Base-by-base conservation (phyloP, 2,113 vertebrate genomes). In the Tragelaphus imberbis region DNA sequence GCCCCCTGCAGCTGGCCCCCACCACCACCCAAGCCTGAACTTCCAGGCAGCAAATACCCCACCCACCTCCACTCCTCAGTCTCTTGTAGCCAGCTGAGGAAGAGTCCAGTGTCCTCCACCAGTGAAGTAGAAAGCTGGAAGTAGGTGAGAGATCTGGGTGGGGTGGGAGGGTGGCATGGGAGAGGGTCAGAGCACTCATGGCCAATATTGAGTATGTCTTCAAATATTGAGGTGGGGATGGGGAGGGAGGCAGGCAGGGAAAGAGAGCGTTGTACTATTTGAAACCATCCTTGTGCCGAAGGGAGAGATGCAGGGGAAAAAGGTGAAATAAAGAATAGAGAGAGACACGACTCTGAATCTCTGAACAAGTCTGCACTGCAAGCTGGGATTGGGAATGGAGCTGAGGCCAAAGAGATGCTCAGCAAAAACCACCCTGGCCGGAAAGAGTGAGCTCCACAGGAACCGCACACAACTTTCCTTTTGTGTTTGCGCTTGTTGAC, bases 281-380 rank as follows among this genome's bases (percentile, higher is more conserved):
- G 53, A 68, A 91, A 68, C 1, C 0, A 59, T 84, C 51, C 51
- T 40, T 65, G 21, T 84, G 56, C 80, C 56, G 75, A 86, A 90
- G 21, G 28, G 27, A 85, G 30, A 55, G 51, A 63, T 10, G 16
- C 21, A 30, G 55, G 13, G 12, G 6, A 25, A 23, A n/a, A 77
- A 65, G 21, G 68, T 49, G n/a, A 95, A 97, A 97, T 97, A 97
- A 98, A 96, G 77, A 71, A 81, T 33, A 88, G 84, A 77, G 49
- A 84, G 21, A 81, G 80, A 30, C n/a, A 9, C 27, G 51, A 81
- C 68, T 94, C 86, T 59, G 86, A 23, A 56, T 97, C 51, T 88
- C 84, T 88, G 61, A 90, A 63, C 84, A 90, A 65, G 51, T 84
- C 44, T 61, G 27, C 27, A 27, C 49, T 84, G 86, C 53, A 71